Evolutionary conservation across 2,888 invertebrate genomes (phyloP), one percentile per base, ranked within the genome.

Genomic region (Melanargia galathea): DNA sequence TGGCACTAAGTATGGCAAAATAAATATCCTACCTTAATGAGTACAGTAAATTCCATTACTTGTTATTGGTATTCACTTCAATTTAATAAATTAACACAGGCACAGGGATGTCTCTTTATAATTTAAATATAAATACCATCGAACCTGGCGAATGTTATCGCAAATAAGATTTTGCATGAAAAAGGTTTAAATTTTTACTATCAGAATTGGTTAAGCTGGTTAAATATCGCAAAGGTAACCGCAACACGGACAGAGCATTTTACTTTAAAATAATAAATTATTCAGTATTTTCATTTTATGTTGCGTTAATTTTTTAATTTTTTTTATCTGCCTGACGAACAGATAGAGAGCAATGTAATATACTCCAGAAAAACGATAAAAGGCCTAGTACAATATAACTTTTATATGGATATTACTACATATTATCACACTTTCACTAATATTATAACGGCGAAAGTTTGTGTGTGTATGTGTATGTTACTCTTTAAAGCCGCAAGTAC

Each of bases 21-120:
- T 46, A 5, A 22, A 4, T 46, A 22, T n/a, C 18, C 30, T 30
- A 6, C 30, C 30, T 13, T 52, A 52, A 35, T 52, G 35, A 52
- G 8, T 52, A 52, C 33, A 52, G 52, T 18, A 51, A 52, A 20
- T 33, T 6, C 2, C 35, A 20, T 35, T 35, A 58, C 58, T 52
- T 40, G 52, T 49, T 57, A 49, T 49, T 24, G 54, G 60, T 40
- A 38, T 40, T 30, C n/a, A 13, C 6, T 40, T 13, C 40, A 51
- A 51, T 51, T 43, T 43, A 60, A 51, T 40, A 38, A 59, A 40
- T 59, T 60, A 60, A 52, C 20, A 52, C 33, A 16, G 51, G 18
- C 52, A 20, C 13, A 22, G 52, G 20, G 11, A 52, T 52, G 20
- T 20, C 33, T 35, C 20, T 52, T 52, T 35, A 52, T 52, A 33